A percentile compares a stretch with the other conserved stretches of the same genome.
Evolutionary conservation across 2,797 vertebrate genomes (phyloP).

Genomic region (Propithecus deckenii): DNA sequence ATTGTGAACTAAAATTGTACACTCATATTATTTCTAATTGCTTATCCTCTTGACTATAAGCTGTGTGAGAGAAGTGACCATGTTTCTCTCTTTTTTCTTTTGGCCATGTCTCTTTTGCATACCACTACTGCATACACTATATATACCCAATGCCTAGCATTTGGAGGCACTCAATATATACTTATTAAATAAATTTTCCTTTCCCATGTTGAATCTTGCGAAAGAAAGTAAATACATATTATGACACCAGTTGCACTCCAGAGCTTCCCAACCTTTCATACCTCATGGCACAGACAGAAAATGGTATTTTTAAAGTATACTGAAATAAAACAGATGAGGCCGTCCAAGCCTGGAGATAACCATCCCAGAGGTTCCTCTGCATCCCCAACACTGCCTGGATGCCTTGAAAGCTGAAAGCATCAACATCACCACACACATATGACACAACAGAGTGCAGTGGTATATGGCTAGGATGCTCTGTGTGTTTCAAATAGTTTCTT

Average conservation of each 20-base stretch:
- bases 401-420: background rate
- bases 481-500: conserved; percentile 31
- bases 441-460: background rate
- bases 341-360: background rate
- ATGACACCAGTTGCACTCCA: background rate
- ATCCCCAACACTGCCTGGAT: background rate
- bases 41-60: background rate
- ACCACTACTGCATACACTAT: background rate
- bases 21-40: background rate
- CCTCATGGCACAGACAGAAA: background rate
- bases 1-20: background rate
- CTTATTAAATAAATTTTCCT: conserved; percentile 42
- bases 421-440: background rate
- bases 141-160: background rate
- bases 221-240: conserved; percentile 13
- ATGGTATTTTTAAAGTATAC: background rate
- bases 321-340: conserved; percentile 21
- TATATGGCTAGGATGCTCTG: background rate
- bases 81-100: background rate
- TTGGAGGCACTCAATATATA: background rate
- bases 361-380: background rate
- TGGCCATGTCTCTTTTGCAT: background rate
- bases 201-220: conserved; percentile 42
- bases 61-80: background rate
- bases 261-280: background rate